Evolutionary conservation across 2,888 invertebrate species (phyloP), one percentile per base, ranked within the genome.

Genomic region (Drosophila meridionalis): DNA sequence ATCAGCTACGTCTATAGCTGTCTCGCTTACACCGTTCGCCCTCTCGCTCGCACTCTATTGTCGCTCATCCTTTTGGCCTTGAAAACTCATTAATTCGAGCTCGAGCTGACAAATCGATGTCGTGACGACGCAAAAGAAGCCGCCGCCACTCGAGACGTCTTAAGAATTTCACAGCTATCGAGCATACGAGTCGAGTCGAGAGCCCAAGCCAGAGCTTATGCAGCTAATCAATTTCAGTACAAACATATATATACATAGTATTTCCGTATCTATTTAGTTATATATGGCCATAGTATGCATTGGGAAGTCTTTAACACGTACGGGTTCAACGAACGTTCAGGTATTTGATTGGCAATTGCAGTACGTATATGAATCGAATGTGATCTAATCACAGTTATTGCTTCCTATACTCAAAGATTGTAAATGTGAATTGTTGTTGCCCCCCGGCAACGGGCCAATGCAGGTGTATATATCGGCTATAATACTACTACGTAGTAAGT

Each of bases 81-180:
- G 88, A 83, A 57, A 76, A 71, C 71, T 80, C 68, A 85, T 85
- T 87, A 85, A 87, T 73, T 76, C 62, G 42, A 70, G 47, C 47
- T 57, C 26, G 61, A 73, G 47, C 77, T 76, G 74, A 76, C 77
- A 73, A 78, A 73, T 76, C 61, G 76, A 47, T 68, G 64, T 56
- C 48, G 63, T 68, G 64, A 60, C 77, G 43, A 48, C 38, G 59
- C 61, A 59, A 58, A 62, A 45, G 45, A 55, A 65, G n/a, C 57
- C 62, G 68, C 76, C 80, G 67, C 52, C 76, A 70, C 76, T 79
- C 56, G 76, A 83, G 69, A 72, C 72, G 38, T n/a, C 69, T 69
- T 65, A 40, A 77, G 72, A 76, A 80, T 80, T 60, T 73, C 72
- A 64, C 72, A 72, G 71, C 70, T 69, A 69, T 26, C 59, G 59